phyloP scores from a whole-genome alignment of 2,888 invertebrate species.

The Rhingia campestris region DNA sequence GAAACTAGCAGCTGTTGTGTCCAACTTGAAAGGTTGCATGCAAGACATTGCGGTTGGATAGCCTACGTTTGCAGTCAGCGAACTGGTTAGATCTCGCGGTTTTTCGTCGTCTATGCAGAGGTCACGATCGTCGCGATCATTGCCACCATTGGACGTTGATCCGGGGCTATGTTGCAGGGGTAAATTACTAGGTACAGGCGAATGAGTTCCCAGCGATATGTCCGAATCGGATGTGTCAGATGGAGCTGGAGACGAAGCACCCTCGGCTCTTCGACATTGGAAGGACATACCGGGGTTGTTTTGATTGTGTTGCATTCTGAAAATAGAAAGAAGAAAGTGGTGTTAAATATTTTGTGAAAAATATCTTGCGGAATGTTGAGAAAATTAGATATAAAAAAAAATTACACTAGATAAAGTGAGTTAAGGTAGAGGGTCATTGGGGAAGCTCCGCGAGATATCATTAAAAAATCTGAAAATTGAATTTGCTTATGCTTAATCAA shows the following conservation, averaged over 20 bases:
- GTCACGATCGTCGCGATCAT: conserved; percentile 81
- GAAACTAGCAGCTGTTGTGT: conserved; percentile 80
- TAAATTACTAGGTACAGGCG: conserved; percentile 82
- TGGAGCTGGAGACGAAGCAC: conserved; percentile 81
- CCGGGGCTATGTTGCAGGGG: conserved; percentile 83
- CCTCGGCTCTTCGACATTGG: conserved; percentile 80
- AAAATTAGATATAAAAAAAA: too few species aligned
- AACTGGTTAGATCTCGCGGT: conserved; percentile 80
- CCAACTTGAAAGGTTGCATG: conserved; percentile 80
- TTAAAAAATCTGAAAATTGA: too few species aligned
- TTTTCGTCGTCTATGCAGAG: conserved; percentile 82
- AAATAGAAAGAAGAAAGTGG: conserved; percentile 10
- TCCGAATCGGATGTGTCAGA: conserved; percentile 83
- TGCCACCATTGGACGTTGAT: conserved; percentile 82
- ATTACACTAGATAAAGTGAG: too few species aligned
- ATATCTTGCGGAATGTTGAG: too few species aligned
- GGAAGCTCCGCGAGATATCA: too few species aligned
- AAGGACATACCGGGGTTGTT: conserved; percentile 80
- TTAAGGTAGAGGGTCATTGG: too few species aligned
- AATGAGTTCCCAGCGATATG: conserved; percentile 83
- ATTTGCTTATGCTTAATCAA: too few species aligned
- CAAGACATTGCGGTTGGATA: conserved; percentile 77
- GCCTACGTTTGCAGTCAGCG: conserved; percentile 77
- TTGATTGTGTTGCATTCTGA: conserved; percentile 82
- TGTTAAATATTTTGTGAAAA: not conserved